These are phyloP conservation scores for Drosophila oshimai DNA, from an alignment of 1,140 invertebrate species.

Conservation along the genomic window DNA sequence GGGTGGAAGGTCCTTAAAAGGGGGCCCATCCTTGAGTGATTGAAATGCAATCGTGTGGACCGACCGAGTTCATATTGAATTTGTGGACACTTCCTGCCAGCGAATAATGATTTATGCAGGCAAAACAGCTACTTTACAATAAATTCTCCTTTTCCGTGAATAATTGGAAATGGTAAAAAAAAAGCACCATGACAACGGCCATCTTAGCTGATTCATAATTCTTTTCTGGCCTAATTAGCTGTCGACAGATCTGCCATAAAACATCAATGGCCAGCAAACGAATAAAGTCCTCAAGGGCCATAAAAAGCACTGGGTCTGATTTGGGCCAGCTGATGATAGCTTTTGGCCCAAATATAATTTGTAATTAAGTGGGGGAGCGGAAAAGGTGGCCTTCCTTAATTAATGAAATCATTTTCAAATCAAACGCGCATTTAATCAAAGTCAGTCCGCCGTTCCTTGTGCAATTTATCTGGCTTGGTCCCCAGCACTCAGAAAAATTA, in stretches of 20 bases:
- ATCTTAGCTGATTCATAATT: not conserved
- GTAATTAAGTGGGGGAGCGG: not conserved
- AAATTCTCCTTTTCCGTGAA: not conserved
- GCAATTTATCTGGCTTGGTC: slow-evolving; percentile 38
- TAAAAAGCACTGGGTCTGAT: slow-evolving; percentile 7
- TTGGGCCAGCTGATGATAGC: slow-evolving; percentile 15
- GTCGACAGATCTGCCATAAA: slow-evolving; percentile 16
- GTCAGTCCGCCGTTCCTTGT: slow-evolving; percentile 12
- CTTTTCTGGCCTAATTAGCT: slow-evolving; percentile 29
- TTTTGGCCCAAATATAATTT: slow-evolving; percentile 25
- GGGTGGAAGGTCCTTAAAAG: too few relatives aligned
- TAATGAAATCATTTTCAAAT: slow-evolving; percentile 75
- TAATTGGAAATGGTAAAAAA: not conserved
- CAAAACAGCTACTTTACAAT: not conserved
- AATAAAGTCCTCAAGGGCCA: slow-evolving; percentile 11
- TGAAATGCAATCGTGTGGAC: slow-evolving; percentile 39
- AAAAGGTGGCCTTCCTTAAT: slow-evolving; percentile 41
- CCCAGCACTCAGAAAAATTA: not conserved
- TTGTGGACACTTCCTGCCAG: slow-evolving; percentile 5
- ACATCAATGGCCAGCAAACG: slow-evolving; percentile 13
- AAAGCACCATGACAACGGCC: not conserved
- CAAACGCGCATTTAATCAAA: slow-evolving; percentile 71
- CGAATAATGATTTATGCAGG: slow-evolving; percentile 14
- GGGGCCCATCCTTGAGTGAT: slow-evolving; percentile 12
- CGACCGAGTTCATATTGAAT: slow-evolving; percentile 24